Percentiles rank a stretch among this genome's conserved stretches.
Evolutionary conservation across 2,113 vertebrate species (phyloP).

Genomic region (Pituophis catenifer): DNA sequence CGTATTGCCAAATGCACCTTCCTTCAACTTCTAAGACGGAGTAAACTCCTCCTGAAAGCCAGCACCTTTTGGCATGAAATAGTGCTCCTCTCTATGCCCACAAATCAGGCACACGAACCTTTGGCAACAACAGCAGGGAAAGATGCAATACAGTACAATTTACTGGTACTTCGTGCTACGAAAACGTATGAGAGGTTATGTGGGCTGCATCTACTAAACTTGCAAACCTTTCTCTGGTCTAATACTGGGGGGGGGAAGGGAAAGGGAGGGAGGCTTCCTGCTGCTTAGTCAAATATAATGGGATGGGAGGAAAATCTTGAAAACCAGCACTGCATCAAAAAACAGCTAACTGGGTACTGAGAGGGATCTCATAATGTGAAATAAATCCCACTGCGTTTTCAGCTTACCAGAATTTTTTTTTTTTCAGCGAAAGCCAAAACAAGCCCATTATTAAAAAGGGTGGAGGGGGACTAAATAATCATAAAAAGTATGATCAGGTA

Average conservation of each 20-base stretch:
- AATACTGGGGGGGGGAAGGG: too few relatives aligned
- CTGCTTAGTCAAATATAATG: background rate
- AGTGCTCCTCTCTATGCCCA: conserved; percentile 7
- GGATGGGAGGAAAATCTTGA: background rate
- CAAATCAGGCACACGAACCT: conserved; percentile 15
- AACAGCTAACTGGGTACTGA: background rate
- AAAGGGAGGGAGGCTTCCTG: background rate
- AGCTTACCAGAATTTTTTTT: background rate
- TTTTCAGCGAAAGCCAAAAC: background rate
- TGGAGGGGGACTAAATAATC: background rate
- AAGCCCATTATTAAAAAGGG: background rate
- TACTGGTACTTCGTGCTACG: conserved; percentile 41
- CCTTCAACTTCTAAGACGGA: background rate
- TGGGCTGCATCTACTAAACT: conserved; percentile 42
- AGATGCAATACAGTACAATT: conserved; percentile 35
- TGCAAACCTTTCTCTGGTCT: conserved; percentile 24
- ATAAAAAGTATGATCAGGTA: background rate
- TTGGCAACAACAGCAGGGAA: conserved; percentile 33
- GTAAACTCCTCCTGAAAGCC: conserved; percentile 9
- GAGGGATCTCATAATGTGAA: background rate
- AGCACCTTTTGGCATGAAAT: conserved; percentile 24
- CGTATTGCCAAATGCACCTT: background rate
- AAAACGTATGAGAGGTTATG: conserved; percentile 24
- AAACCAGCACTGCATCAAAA: background rate
- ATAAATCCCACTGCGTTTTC: background rate